Percentiles rank a stretch among this genome's conserved stretches.
phyloP scores from a whole-genome alignment of 2,888 invertebrate genomes.

The Eumerus sabulonum region DNA sequence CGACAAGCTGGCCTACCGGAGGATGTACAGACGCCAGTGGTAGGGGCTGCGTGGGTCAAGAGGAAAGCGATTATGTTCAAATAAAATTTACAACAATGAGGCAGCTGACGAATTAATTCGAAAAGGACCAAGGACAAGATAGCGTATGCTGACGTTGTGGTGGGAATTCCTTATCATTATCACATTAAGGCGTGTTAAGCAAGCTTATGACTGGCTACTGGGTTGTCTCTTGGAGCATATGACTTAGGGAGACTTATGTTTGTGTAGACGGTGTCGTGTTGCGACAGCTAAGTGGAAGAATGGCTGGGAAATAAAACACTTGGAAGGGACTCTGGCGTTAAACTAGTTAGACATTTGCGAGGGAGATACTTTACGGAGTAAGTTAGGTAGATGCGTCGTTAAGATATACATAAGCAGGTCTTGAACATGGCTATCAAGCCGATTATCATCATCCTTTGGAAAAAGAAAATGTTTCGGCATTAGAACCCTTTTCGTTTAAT shows the following conservation, averaged over 20 bases:
- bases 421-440: no score
- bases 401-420: no score
- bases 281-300: neutral
- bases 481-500: no score
- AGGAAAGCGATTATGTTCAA: constrained; percentile 31
- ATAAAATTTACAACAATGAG: constrained; percentile 61
- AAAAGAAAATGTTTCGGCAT: no score
- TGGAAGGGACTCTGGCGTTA: no score
- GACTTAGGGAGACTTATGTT: constrained; percentile 25
- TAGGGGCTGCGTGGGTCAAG: constrained; percentile 10
- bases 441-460: no score
- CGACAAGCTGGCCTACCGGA: constrained; percentile 41
- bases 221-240: constrained; percentile 20
- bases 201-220: constrained; percentile 30
- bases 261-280: constrained; percentile 5
- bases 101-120: constrained; percentile 48
- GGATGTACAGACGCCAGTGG: constrained; percentile 4
- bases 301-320: neutral
- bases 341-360: no score
- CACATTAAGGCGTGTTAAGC: constrained; percentile 45
- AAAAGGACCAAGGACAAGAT: constrained; percentile 45
- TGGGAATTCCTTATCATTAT: constrained; percentile 59
- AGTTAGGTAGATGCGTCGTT: no score
- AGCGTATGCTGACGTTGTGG: constrained; percentile 36
- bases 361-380: no score